Base-by-base conservation (phyloP, 2,797 vertebrate genomes). In the Lagocephalus sceleratus region DNA sequence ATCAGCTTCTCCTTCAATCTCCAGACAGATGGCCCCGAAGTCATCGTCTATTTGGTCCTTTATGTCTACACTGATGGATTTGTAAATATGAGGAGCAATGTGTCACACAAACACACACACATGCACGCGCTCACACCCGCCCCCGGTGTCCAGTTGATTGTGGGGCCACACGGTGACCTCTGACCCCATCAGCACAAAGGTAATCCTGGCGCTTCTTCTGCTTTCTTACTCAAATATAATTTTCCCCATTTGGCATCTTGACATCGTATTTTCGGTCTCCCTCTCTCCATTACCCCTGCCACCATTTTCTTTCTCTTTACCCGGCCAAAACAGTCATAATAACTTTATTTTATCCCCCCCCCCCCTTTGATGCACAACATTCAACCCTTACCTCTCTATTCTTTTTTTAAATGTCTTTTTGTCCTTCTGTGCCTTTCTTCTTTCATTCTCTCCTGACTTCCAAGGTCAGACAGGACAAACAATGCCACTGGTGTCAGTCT, bases 381-480 rank as follows among this genome's bases (percentile, higher is more conserved):
- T 91, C 89, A 91, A 90, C 87, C 89, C 87, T 75, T 85, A 86
- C 75, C 87, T 85, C 73, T 82, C 79, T 55, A 76, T 89, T 90
- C 74, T 88, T 74, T 82, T 78, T 84, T 75, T 83, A 78, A 85
- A 83, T 84, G 81, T 84, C 82, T 80, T 59, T 81, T 90, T 88
- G 75, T 88, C 85, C 87, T 89, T 80, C 65, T 46, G 79, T 90
- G 61, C 71, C 73, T 84, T 75, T 90, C 89, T 91, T 88, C 85
- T 73, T 68, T 75, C 81, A 86, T 85, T 82, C 65, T 35, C 17
- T 48, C 90, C 89, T 87, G 93, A 96, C 94, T 97, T 94, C 92
- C 94, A 98, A 99, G 97, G 96, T 96, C 94, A 95, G 89, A 91
- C 88, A 89, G 93, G 94, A 98, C 95, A 97, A 96, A 94, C 91